These are phyloP conservation scores for Calameuta pallipes DNA, from an alignment of 2,888 invertebrate genomes.

Conservation along the genomic window DNA sequence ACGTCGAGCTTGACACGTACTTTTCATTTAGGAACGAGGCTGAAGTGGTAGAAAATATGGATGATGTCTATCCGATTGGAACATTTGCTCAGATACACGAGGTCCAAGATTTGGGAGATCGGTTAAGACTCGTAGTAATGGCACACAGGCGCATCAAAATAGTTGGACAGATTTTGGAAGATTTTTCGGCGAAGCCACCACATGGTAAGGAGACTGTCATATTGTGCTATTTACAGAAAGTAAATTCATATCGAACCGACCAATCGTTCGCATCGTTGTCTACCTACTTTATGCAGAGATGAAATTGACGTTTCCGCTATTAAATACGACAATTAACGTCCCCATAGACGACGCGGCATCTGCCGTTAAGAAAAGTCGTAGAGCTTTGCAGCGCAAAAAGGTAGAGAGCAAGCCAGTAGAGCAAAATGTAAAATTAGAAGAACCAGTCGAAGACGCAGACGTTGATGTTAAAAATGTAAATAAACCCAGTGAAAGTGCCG, in stretches of 20 bases:
- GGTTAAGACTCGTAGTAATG: constrained; percentile 91
- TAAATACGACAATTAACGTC: constrained; percentile 86
- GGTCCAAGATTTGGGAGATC: constrained; percentile 94
- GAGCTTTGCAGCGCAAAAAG: constrained; percentile 50
- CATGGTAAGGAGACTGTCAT: constrained; percentile 65
- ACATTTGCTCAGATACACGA: constrained; percentile 99
- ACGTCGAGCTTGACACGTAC: no score
- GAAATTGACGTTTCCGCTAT: constrained; percentile 85
- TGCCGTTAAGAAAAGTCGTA: constrained; percentile 62
- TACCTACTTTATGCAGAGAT: constrained; percentile 69
- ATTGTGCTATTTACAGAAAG: no score
- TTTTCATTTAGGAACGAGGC: constrained; percentile 74
- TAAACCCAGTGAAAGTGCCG: constrained; percentile 9
- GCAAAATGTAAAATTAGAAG: constrained; percentile 16
- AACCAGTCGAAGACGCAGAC: constrained; percentile 24
- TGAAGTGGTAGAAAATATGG: constrained; percentile 84
- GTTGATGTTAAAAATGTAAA: constrained; percentile 16
- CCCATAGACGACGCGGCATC: constrained; percentile 80
- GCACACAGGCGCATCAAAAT: constrained; percentile 91
- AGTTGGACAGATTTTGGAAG: constrained; percentile 82
- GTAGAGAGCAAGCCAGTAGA: constrained; percentile 33
- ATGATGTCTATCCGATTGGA: constrained; percentile 90
- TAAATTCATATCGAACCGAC: no score
- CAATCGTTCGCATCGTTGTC: background rate
- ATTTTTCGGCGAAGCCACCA: constrained; percentile 71